Evolutionary conservation across 2,113 vertebrate species (phyloP), one percentile per base, ranked within the genome.

Genomic region (Probosciger aterrimus): DNA sequence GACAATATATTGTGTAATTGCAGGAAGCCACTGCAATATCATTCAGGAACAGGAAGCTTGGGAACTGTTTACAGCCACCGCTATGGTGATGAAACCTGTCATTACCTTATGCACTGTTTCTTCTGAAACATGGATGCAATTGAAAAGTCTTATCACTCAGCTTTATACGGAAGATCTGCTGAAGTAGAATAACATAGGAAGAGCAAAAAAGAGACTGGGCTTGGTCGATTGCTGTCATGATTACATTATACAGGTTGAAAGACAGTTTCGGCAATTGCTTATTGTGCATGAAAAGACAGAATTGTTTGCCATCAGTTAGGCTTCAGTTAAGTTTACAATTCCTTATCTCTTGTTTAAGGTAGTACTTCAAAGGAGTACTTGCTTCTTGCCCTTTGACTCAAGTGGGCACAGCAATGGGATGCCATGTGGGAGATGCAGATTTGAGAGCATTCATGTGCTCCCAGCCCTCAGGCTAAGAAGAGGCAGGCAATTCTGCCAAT

Each of bases 331-430:
- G 96, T 97, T 97, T 97, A 97, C 96, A 93, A 73, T 96, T 97
- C 89, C 97, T 97, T 98, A 98, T 98, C 97, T 97, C 90, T 92
- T 95, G 92, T 97, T 98, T 97, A 97, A 98, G 96, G 97, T 92
- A 91, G 73, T 93, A 98, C 97, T 97, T 98, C 97, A 98, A 98
- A 98, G 97, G 82, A 94, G 67, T 88, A 92, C 94, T 98, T 96
- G 92, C 91, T 95, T 78, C 96, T 97, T 67, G 82, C 97, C 82
- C 94, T 93, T 93, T 91, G 94, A 90, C 75, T 96, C 84, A 97
- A 98, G 96, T 96, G 92, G 93, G 96, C 73, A 96, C 80, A 97
- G 92, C 57, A 82, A 85, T 25, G 23, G 63, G 86, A 87, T 91
- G 92, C 93, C 93, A 95, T 94, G 91, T 87, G 92, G 84, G 93